Base-by-base conservation (phyloP, 2,797 vertebrate species). In the Phalanger gymnotis region DNA sequence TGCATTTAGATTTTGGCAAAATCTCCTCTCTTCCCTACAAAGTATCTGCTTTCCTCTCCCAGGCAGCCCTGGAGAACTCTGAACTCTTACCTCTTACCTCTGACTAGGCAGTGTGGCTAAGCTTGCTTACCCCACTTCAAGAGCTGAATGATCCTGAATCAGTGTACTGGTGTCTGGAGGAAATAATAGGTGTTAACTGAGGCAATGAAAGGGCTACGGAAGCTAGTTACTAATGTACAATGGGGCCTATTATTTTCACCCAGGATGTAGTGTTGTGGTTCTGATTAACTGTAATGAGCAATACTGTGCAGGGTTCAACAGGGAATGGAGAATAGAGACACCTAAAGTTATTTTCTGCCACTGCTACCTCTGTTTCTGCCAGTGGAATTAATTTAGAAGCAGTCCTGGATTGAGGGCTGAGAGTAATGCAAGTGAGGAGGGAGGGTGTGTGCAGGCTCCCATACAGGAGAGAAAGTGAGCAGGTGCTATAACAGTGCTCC, bases 261-360 rank as follows among this genome's bases (percentile, higher is more conserved):
- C 19, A 0, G 91, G 57, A 92, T 56, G 91, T 53, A 94, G 31
- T 31, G 54, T 53, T 28, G 47, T 13, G 56, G 54, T 90, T 91
- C 90, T 93, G 89, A 90, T 95, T 61, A 92, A 90, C 92, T 92
- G 54, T 34, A 93, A 94, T 66, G 91, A 96, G 90, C 93, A 90
- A 53, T 34, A 22, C 40, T 25, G n/a, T 53, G 87, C 13, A 12
- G 52, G 25, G 54, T 89, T 90, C 91, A 95, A 87, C 14, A 16
- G 93, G 91, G 56, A 54, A 94, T 87, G 40, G 66, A 93, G 91
- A 93, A 91, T 1, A 73, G 66, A 58, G 53, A 19, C 34, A 19
- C 34, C 54, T 53, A 0, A 73, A 30, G 81, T 90, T 40, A 54
- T 95, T 92, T 87, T 94, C 93, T 73, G 55, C 89, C 31, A 31